Evolutionary conservation across 2,888 invertebrate genomes (phyloP), one percentile per base, ranked within the genome.

Genomic region (Eustalomyia histrio): DNA sequence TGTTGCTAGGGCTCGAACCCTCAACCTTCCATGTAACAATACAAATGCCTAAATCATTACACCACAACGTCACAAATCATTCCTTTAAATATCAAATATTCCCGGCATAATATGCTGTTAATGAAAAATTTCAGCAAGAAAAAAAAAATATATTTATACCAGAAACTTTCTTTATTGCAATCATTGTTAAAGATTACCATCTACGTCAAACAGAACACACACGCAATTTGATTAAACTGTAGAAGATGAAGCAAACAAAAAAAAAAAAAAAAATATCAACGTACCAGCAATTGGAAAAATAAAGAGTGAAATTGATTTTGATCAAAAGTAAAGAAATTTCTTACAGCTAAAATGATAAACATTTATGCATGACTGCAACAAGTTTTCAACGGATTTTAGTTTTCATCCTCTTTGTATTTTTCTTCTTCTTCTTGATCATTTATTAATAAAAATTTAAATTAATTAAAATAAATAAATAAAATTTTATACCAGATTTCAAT

Each of bases 131-230:
- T 29, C 4, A 29, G 18, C 35, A 58, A 24, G n/a, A 18, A 50
- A 47, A 39, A 6, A 60, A 65, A 72, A 60, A 43, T 33, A 58
- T 1, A 29, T n/a, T 2, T n/a, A 14, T 47, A 55, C 4, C 65
- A 78, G 50, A 73, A 78, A 78, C 81, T 78, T 81, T 81, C 81
- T 81, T 81, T 75, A 78, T 81, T 74, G 65, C 71, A 81, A 71
- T 81, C 74, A 78, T 81, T 78, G 76, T 73, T 74, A 35, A 74
- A 81, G 73, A 74, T 81, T 78, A 74, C 73, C 68, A 81, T 81
- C 81, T 71, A 71, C 81, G 81, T 75, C 81, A 78, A 78, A 75
- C 78, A 71, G 71, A 78, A 81, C 74, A 81, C 78, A 75, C 81
- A 81, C 78, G 81, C 81, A 81, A 81, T 78, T 78, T 78, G 74